Percentiles rank a stretch among this genome's conserved stretches.
Conservation (phyloP, 2,797 vertebrate species). For the Falco naumanni region DNA sequence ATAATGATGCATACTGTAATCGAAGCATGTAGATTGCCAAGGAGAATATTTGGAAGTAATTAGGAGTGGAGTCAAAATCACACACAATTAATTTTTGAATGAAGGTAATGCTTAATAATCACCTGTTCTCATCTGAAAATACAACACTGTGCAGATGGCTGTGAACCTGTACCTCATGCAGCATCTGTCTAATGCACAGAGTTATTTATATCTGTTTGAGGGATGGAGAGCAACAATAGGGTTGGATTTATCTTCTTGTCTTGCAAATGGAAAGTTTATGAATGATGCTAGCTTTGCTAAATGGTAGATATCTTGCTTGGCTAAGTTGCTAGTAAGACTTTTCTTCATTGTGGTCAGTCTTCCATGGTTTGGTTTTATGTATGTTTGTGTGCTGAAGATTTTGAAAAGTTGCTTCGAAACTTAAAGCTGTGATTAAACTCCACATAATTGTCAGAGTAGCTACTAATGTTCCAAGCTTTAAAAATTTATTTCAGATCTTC, state of each 20-base stretch:
- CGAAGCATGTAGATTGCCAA: background rate
- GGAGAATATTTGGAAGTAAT: background rate
- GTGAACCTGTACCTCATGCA: rapidly evolving
- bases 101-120: background rate
- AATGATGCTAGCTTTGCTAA: rapidly evolving
- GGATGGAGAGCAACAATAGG: rapidly evolving
- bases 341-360: background rate
- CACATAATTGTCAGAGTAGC: background rate
- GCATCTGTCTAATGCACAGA: background rate
- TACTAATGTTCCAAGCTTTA: background rate
- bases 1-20: rapidly evolving
- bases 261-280: background rate
- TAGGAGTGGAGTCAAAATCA: background rate
- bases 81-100: background rate
- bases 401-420: background rate
- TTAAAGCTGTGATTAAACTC: background rate
- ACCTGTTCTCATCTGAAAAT: background rate
- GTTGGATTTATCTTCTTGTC: background rate
- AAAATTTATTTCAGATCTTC: background rate
- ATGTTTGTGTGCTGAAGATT: background rate
- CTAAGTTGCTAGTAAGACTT: background rate
- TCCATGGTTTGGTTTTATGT: rapidly evolving
- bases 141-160: background rate
- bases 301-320: background rate
- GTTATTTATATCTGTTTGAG: rapidly evolving